Percentiles rank a stretch among this genome's conserved stretches.
These are phyloP conservation scores for Clarias magur DNA, from an alignment of 2,113 vertebrate genomes.

Conservation along the genomic window DNA sequence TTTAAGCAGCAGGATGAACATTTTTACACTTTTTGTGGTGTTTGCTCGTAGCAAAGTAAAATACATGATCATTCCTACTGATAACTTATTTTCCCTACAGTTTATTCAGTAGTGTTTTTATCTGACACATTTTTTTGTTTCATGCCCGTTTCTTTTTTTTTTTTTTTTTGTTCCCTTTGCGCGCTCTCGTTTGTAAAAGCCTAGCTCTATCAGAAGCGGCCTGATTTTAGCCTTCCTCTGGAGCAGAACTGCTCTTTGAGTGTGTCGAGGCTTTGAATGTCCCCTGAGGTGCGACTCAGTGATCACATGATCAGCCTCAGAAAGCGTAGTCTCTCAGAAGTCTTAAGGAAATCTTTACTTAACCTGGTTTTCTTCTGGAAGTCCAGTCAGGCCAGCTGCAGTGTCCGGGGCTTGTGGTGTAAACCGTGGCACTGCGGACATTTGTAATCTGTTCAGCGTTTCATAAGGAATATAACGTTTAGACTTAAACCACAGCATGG, in stretches of 20 bases:
- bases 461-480: too few relatives aligned
- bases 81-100: neutral
- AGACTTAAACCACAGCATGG: too few relatives aligned
- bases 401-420: neutral
- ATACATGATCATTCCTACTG: too few relatives aligned
- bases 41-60: neutral
- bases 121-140: neutral
- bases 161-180: rapidly evolving
- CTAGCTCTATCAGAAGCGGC: neutral
- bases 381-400: neutral
- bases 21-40: neutral
- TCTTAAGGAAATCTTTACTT: neutral
- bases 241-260: neutral
- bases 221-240: slow-evolving; percentile 13
- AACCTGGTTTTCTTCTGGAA: slow-evolving; percentile 1
- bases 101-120: neutral
- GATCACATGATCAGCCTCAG: slow-evolving; percentile 22
- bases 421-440: neutral
- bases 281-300: neutral
- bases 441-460: slow-evolving; percentile 9
- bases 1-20: neutral
- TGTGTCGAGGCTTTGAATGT: slow-evolving; percentile 4
- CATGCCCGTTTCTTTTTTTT: neutral
- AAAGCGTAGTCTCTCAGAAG: neutral
- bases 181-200: too few relatives aligned